Evolutionary conservation across 2,113 vertebrate genomes (phyloP).

Genomic region (Bubalus kerabau): DNA sequence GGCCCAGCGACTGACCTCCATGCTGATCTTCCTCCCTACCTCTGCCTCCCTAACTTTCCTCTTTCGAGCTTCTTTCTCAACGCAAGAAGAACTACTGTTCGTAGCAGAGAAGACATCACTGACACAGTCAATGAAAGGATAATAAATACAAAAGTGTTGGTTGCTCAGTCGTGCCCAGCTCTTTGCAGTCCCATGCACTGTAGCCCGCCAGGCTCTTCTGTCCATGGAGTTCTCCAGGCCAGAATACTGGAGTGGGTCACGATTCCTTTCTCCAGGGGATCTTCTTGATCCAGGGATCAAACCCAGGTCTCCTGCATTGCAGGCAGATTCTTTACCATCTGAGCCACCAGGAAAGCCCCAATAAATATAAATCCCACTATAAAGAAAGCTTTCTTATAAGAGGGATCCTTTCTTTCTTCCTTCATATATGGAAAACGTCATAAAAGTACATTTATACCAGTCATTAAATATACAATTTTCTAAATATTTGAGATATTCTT

Average conservation of each 20-base stretch:
- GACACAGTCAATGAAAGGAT: not conserved
- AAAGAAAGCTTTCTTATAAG: not conserved
- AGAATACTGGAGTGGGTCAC: not conserved
- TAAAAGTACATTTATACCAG: not conserved
- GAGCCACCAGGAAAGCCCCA: not conserved
- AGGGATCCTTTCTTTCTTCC: not conserved
- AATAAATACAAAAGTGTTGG: not conserved
- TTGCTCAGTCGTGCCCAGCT: not conserved
- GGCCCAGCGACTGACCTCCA: not conserved
- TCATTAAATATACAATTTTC: not conserved
- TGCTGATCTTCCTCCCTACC: fast-evolving
- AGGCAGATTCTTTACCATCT: not conserved
- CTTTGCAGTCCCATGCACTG: not conserved
- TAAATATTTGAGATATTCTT: not conserved
- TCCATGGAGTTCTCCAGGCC: not conserved
- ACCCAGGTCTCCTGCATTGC: not conserved
- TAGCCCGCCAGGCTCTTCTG: not conserved
- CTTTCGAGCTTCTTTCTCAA: not conserved
- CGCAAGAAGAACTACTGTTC: not conserved
- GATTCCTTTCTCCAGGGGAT: not conserved
- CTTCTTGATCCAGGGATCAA: not conserved
- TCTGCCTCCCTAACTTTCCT: not conserved
- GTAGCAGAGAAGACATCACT: not conserved
- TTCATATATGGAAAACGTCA: not conserved
- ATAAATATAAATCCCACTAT: not conserved